phyloP scores from a whole-genome alignment of 1,140 invertebrate species.

The Tetragnatha versicolor region DNA sequence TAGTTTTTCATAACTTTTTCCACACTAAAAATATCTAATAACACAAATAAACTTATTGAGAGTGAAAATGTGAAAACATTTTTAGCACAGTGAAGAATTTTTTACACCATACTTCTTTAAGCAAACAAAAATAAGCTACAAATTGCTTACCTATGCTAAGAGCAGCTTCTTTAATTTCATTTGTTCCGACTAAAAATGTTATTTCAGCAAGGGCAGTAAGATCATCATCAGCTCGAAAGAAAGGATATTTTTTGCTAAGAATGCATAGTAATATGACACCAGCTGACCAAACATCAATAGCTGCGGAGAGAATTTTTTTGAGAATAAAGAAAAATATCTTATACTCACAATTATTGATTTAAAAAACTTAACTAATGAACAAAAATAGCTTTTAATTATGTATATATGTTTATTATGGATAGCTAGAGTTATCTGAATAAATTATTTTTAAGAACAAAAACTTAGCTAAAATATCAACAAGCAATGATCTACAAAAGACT shows the following conservation, averaged over 20 bases:
- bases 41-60: too few relatives aligned
- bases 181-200: conserved; percentile 78
- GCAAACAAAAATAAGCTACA: conserved; percentile 15
- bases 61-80: too few relatives aligned
- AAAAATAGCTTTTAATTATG: too few relatives aligned
- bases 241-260: conserved; percentile 80
- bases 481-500: too few relatives aligned
- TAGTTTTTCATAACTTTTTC: too few relatives aligned
- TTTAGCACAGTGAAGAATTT: too few relatives aligned
- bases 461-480: too few relatives aligned
- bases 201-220: conserved; percentile 83
- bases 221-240: conserved; percentile 84
- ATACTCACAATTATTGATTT: background rate
- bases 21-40: too few relatives aligned
- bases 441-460: background rate
- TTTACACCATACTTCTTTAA: too few relatives aligned
- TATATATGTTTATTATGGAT: too few relatives aligned
- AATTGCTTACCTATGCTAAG: conserved; percentile 71
- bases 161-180: conserved; percentile 74
- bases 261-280: conserved; percentile 85
- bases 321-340: background rate
- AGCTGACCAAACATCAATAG: conserved; percentile 88
- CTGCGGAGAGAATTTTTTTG: conserved; percentile 62
- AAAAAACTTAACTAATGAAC: too few relatives aligned
- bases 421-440: too few relatives aligned